phyloP scores from a whole-genome alignment of 2,888 invertebrate species.

The Plemyria rubiginata region DNA sequence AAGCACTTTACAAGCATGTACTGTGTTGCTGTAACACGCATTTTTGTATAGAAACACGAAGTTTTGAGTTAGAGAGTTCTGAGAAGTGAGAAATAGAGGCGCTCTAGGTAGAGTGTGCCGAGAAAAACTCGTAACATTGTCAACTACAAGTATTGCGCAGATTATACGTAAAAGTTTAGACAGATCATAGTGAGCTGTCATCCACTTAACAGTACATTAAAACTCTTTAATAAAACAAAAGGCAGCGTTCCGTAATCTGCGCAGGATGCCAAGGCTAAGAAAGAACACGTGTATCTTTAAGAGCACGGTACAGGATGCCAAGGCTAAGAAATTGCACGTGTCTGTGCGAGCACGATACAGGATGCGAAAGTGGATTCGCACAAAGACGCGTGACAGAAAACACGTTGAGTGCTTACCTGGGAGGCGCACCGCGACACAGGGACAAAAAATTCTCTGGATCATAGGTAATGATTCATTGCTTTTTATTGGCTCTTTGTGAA shows the following conservation, averaged over 20 bases:
- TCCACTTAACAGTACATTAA: too few species aligned
- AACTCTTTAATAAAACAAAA: background rate
- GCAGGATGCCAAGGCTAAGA: constrained; percentile 8
- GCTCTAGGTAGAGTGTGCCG: too few species aligned
- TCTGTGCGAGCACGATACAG: constrained; percentile 30
- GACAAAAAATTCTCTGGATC: constrained; percentile 4
- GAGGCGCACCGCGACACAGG: constrained; percentile 23
- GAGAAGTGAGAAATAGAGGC: too few species aligned
- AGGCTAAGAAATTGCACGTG: constrained; percentile 14
- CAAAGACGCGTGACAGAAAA: constrained; percentile 35
- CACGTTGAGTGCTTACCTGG: constrained; percentile 34
- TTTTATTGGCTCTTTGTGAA: background rate
- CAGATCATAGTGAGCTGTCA: too few species aligned
- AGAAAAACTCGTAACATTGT: too few species aligned
- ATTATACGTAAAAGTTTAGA: too few species aligned
- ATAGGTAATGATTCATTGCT: too few species aligned
- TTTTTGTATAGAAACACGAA: too few species aligned
- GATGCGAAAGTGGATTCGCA: constrained; percentile 27
- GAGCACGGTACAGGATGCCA: background rate
- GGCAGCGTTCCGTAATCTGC: background rate
- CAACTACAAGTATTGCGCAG: too few species aligned
- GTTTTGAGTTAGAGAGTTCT: too few species aligned
- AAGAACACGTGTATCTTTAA: constrained; percentile 22
- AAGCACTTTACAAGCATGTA: too few species aligned
- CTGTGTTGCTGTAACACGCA: too few species aligned